Evolutionary conservation across 2,113 vertebrate genomes (phyloP), one percentile per base, ranked within the genome.

Genomic region (Dryoscopus gambensis): DNA sequence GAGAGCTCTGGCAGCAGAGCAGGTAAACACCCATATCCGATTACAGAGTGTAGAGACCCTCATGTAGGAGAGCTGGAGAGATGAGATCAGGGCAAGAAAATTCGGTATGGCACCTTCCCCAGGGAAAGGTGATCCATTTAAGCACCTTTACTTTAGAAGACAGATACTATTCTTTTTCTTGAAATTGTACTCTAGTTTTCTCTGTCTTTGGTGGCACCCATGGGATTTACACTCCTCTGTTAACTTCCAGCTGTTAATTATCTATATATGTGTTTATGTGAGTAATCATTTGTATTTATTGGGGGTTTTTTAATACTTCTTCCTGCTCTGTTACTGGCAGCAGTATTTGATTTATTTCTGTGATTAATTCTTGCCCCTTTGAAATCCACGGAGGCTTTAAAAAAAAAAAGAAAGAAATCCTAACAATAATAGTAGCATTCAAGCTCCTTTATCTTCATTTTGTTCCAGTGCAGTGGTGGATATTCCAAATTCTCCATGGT

Each of bases 401-500:
- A 97, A 92, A 90, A 79, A 76, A 77, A 76, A 71, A 95, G 62
- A 95, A 96, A 95, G 87, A 95, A 94, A 79, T 74, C 70, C 87
- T 87, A 92, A 89, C 84, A 75, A 95, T 95, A 97, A 96, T 93
- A 97, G 92, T 82, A 94, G 87, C 83, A 94, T 97, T 95, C 83
- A 96, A 87, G 60, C 87, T 82, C 71, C 79, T 95, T 97, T 97
- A 90, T 96, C 95, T 97, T 95, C 83, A 86, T 96, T 96, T 97
- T 96, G 88, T 96, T 96, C 84, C 92, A 96, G 86, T 94, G 68
- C 81, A 70, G 95, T 90, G 93, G 91, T 96, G 79, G 76, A 97
- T 97, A 97, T 96, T 97, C 79, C 84, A 94, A 68, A 95, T 96
- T 97, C 96, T 94, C 92, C 96, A 96, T 96, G 96, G 96, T 79